These are phyloP conservation scores for Chrysochloris asiatica DNA, from an alignment of 2,113 vertebrate genomes.

Conservation along the genomic window DNA sequence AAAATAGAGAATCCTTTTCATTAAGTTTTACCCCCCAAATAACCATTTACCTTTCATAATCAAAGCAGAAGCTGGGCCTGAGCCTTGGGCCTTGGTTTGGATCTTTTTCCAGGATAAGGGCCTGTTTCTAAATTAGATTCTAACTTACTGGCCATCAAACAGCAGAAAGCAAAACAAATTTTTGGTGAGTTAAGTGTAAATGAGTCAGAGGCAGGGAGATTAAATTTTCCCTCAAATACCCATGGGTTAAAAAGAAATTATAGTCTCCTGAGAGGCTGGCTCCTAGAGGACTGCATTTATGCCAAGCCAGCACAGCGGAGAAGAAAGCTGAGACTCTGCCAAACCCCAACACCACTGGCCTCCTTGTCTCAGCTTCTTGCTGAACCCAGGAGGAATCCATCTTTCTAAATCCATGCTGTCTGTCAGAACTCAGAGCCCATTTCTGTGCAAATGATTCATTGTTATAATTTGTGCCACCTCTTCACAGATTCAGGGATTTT, in stretches of 20 bases:
- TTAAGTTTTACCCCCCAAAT: neutral
- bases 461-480: slow-evolving; percentile 72
- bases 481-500: slow-evolving; percentile 72
- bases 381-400: slow-evolving; percentile 63
- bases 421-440: slow-evolving; percentile 57
- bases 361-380: neutral
- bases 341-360: slow-evolving; percentile 38
- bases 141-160: neutral
- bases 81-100: neutral
- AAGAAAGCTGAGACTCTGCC: slow-evolving; percentile 34
- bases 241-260: slow-evolving; percentile 66
- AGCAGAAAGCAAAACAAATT: slow-evolving; percentile 53
- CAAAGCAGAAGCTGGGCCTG: neutral
- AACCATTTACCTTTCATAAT: neutral
- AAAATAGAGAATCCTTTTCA: neutral
- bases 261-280: slow-evolving; percentile 48
- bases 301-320: slow-evolving; percentile 54
- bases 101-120: slow-evolving; percentile 33
- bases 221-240: slow-evolving; percentile 73
- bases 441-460: slow-evolving; percentile 80
- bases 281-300: slow-evolving; percentile 38
- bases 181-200: slow-evolving; percentile 66
- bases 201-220: slow-evolving; percentile 67
- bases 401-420: slow-evolving; percentile 68
- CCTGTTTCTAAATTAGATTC: slow-evolving; percentile 58